phyloP scores from a whole-genome alignment of 1,140 invertebrate genomes.

The Propsilocerus akamusi region DNA sequence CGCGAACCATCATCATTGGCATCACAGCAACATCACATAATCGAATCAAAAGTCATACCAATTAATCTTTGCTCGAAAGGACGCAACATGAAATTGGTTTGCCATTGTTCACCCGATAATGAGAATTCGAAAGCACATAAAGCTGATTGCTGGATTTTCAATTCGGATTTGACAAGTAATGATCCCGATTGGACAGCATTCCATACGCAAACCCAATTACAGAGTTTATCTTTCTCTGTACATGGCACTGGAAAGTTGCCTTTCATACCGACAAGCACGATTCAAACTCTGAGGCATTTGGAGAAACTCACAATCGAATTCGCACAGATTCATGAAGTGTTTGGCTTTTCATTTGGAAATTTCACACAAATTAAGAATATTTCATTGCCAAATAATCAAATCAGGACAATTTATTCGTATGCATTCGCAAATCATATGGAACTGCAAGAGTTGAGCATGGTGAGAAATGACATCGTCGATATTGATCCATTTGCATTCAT shows the following conservation, averaged over 20 bases:
- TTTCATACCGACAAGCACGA: conserved; percentile 44
- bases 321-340: conserved; percentile 43
- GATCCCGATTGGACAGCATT: conserved; percentile 51
- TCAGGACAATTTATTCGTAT: conserved; percentile 37
- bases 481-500: conserved; percentile 49
- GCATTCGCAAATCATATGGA: conserved; percentile 44
- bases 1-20: not conserved
- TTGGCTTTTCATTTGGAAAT: conserved; percentile 48
- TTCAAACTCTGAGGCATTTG: conserved; percentile 42
- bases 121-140: conserved; percentile 9
- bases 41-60: conserved; percentile 4
- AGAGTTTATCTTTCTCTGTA: conserved; percentile 46
- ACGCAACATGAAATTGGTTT: conserved; percentile 22
- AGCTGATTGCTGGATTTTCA: conserved; percentile 32
- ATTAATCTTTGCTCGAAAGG: conserved; percentile 20
- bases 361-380: conserved; percentile 43
- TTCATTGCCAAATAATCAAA: conserved; percentile 42
- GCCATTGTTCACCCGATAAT: conserved; percentile 23
- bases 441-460: conserved; percentile 41
- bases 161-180: conserved; percentile 33
- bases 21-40: not conserved
- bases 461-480: conserved; percentile 49
- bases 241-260: conserved; percentile 39
- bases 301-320: conserved; percentile 46
- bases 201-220: conserved; percentile 42